Percentiles rank a stretch among this genome's conserved stretches.
phyloP scores from a whole-genome alignment of 2,797 vertebrate genomes.

The Phaenicophaeus curvirostris region DNA sequence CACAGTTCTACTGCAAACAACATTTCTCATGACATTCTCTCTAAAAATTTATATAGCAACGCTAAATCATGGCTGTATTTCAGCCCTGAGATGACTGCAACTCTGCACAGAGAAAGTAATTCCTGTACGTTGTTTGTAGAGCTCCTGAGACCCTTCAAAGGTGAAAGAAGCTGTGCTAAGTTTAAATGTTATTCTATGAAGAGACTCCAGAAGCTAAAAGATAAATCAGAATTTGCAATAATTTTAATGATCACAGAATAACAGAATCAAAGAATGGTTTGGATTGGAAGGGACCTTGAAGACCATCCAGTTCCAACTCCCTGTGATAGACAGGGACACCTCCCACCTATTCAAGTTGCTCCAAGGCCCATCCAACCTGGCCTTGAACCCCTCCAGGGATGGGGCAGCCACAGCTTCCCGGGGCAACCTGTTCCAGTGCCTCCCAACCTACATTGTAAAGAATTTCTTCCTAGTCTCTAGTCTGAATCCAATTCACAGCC shows the following conservation, averaged over 20 bases:
- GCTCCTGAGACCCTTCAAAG: neutral
- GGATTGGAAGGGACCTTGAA: no score
- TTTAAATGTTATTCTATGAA: neutral
- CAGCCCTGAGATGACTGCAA: neutral
- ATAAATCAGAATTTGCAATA: neutral
- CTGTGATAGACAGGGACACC: no score
- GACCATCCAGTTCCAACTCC: no score
- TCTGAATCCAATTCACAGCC: no score
- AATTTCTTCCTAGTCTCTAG: no score
- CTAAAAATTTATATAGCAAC: neutral
- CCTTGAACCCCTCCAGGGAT: no score
- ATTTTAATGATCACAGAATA: neutral
- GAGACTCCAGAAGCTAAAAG: neutral
- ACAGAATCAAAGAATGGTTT: no score
- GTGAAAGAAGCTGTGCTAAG: neutral
- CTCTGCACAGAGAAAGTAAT: neutral
- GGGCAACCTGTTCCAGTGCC: no score
- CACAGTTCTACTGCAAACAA: neutral
- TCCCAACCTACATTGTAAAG: no score
- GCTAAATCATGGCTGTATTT: slow-evolving; percentile 1
- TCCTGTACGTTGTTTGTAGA: neutral
- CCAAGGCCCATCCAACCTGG: no score
- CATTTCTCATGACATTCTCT: neutral
- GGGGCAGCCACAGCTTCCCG: no score
- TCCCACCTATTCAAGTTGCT: no score